Evolutionary conservation across 2,888 invertebrate species (phyloP).

Genomic region (Epirrhoe tristata): DNA sequence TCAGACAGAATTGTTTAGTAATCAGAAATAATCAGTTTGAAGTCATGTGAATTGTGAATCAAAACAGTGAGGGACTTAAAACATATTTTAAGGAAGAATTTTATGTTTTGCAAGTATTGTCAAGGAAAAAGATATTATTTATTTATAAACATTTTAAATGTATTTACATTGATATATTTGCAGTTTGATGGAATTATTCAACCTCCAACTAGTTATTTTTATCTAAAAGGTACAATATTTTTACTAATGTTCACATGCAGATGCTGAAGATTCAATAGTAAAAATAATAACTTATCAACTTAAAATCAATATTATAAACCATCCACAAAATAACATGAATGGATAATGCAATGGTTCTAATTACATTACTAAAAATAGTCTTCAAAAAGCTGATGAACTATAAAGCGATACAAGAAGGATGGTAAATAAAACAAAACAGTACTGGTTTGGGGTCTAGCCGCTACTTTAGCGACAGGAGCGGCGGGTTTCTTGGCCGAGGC

Average conservation of each 20-base stretch:
- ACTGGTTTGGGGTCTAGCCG: conserved; percentile 87
- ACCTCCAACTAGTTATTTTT: too few species aligned
- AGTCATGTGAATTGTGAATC: neutral
- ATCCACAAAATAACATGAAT: conserved; percentile 12
- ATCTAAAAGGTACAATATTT: too few species aligned
- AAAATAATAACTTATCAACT: neutral
- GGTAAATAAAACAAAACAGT: conserved; percentile 71
- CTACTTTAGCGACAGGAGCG: conserved; percentile 84
- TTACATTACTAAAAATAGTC: conserved; percentile 23
- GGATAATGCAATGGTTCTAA: conserved; percentile 58
- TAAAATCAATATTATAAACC: neutral
- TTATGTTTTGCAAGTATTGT: neutral
- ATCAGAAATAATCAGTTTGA: neutral
- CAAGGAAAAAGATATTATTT: conserved; percentile 14
- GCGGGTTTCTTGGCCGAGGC: conserved; percentile 71
- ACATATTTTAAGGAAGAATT: too few species aligned
- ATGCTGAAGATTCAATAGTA: neutral
- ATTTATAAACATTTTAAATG: conserved; percentile 12
- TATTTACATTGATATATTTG: neutral
- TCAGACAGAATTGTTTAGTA: neutral
- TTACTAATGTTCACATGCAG: neutral
- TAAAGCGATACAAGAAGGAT: conserved; percentile 49
- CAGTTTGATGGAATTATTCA: neutral
- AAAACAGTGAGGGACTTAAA: neutral
- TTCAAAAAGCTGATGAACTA: conserved; percentile 31